Conservation (phyloP, 2,113 vertebrate genomes). For the Cyprinodon variegatus region DNA sequence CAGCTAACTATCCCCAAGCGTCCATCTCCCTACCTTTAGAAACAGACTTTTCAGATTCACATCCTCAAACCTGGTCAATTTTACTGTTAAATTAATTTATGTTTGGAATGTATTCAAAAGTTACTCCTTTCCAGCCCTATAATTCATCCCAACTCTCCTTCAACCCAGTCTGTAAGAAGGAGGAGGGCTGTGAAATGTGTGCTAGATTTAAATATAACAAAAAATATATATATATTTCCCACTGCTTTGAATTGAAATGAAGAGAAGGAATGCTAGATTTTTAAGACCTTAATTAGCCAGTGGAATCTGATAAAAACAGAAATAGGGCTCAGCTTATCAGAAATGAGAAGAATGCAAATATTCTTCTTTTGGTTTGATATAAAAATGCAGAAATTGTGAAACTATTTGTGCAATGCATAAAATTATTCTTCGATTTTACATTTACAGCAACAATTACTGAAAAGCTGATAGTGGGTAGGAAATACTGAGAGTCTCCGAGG, state of each 20-base stretch:
- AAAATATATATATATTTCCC: constrained; percentile 91
- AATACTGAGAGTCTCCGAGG: too few relatives aligned
- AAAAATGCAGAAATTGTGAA: not conserved
- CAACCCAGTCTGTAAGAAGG: constrained; percentile 90
- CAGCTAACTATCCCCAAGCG: constrained; percentile 4
- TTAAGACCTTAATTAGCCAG: constrained; percentile 83
- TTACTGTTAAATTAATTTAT: constrained; percentile 95
- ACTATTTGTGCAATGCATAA: constrained; percentile 1
- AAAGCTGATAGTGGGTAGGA: too few relatives aligned
- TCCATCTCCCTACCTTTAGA: not conserved
- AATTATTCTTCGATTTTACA: constrained; percentile 27
- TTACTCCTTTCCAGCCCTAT: constrained; percentile 90
- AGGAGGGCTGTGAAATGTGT: constrained; percentile 80
- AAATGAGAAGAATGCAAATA: not conserved
- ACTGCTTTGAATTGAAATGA: constrained; percentile 92
- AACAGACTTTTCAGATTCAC: constrained; percentile 70
- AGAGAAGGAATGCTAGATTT: constrained; percentile 66
- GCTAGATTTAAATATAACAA: constrained; percentile 75
- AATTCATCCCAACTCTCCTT: constrained; percentile 94
- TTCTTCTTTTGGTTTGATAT: not conserved
- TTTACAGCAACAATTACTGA: constrained; percentile 48
- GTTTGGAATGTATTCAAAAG: constrained; percentile 91
- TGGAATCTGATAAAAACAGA: constrained; percentile 20
- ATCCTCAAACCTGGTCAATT: constrained; percentile 65
- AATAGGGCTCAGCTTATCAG: constrained; percentile 20